Conservation (phyloP, 2,888 invertebrate species). For the Calameuta idolon region DNA sequence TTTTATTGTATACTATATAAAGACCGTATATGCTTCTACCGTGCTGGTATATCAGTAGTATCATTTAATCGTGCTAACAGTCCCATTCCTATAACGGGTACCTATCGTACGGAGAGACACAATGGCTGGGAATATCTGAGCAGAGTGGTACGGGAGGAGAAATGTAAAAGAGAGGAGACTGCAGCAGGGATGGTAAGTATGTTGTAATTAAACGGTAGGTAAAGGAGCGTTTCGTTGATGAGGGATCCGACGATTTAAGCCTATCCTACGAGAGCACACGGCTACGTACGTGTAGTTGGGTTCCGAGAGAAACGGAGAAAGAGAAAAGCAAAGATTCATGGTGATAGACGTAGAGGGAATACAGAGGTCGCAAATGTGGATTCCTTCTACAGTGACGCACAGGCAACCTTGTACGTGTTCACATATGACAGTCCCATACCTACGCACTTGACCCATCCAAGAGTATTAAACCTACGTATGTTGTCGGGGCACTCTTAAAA, state of each 20-base stretch:
- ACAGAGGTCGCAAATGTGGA: not conserved
- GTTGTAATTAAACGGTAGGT: slow-evolving; percentile 59
- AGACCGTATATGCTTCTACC: no score
- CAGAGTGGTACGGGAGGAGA: slow-evolving; percentile 7
- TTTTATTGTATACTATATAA: no score
- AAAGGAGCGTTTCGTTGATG: slow-evolving; percentile 57
- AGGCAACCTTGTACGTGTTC: slow-evolving; percentile 22
- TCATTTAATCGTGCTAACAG: no score
- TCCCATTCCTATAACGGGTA: no score
- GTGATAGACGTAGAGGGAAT: not conserved
- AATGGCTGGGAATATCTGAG: no score
- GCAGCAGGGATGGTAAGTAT: slow-evolving; percentile 38
- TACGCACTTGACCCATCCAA: slow-evolving; percentile 44
- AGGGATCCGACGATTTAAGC: slow-evolving; percentile 58
- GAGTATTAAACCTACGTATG: slow-evolving; percentile 46
- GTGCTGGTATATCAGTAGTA: no score
- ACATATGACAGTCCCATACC: slow-evolving; percentile 29
- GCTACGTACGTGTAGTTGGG: slow-evolving; percentile 8
- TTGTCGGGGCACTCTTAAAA: slow-evolving; percentile 58
- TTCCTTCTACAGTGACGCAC: not conserved
- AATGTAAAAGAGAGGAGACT: slow-evolving; percentile 30
- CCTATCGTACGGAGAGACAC: no score
- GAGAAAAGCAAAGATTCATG: no score
- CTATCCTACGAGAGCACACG: slow-evolving; percentile 35
- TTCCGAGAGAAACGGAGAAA: not conserved